These are phyloP conservation scores for Saguinus midas DNA, from an alignment of 2,113 vertebrate species.

Conservation along the genomic window DNA sequence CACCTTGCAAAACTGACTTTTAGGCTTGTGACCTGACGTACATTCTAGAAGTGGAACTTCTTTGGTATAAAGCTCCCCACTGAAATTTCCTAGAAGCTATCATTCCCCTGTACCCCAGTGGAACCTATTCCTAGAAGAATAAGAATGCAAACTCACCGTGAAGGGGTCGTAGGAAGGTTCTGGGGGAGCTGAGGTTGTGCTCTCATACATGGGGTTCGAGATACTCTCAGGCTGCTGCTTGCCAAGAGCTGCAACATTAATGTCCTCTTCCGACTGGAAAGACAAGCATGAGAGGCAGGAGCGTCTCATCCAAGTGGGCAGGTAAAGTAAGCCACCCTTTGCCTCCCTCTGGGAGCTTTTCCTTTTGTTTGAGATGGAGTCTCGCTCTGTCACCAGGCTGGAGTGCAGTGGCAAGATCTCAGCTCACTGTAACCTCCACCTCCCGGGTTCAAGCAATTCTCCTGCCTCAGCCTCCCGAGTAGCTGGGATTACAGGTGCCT, in stretches of 20 bases:
- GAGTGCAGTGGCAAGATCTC: no score
- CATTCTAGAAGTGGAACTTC: neutral
- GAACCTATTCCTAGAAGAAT: neutral
- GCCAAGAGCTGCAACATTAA: conserved; percentile 59
- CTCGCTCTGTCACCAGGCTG: no score
- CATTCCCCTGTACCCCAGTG: accelerated
- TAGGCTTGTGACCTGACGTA: neutral
- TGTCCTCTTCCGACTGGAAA: conserved; percentile 82
- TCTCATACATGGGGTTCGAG: conserved; percentile 84
- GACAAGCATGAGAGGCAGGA: neutral
- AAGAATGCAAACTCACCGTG: conserved; percentile 69
- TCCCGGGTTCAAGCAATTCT: no score
- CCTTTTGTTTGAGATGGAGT: no score
- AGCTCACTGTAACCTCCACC: no score
- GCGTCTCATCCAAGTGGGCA: no score
- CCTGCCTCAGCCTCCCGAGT: no score
- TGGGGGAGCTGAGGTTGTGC: neutral
- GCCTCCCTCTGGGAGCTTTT: neutral
- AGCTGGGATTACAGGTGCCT: no score
- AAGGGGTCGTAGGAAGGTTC: conserved; percentile 77
- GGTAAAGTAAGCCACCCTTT: neutral
- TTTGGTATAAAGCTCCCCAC: neutral
- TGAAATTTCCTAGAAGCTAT: neutral
- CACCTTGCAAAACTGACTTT: neutral
- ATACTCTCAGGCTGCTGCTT: conserved; percentile 79